phyloP scores from a whole-genome alignment of 2,888 invertebrate species.

The Deilephila porcellus region DNA sequence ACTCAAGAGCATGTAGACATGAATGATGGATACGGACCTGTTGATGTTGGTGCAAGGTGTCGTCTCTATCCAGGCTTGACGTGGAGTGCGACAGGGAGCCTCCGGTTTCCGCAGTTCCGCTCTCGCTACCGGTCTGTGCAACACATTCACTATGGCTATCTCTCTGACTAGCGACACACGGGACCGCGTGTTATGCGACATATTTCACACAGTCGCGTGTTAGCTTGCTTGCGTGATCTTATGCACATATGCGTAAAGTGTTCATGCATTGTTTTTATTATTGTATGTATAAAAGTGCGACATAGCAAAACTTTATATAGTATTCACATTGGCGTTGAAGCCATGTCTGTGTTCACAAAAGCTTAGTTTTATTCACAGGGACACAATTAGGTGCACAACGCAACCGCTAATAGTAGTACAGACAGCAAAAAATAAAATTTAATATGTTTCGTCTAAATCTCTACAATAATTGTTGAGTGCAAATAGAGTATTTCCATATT shows the following conservation, averaged over 20 bases:
- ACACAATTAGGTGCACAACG: too few species aligned
- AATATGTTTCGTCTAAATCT: too few species aligned
- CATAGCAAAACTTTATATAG: neutral
- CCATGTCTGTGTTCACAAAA: neutral
- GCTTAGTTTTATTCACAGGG: too few species aligned
- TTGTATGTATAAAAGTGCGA: neutral
- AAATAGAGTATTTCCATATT: too few species aligned
- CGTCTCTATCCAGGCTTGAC: slow-evolving; percentile 95
- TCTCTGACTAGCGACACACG: slow-evolving; percentile 36
- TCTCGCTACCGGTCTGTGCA: slow-evolving; percentile 81
- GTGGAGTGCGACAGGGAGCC: slow-evolving; percentile 91
- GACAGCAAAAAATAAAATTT: too few species aligned
- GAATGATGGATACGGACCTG: slow-evolving; percentile 70
- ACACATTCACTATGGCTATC: slow-evolving; percentile 58
- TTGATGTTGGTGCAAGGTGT: slow-evolving; percentile 83
- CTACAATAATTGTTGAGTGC: too few species aligned
- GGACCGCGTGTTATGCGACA: neutral
- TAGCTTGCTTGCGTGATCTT: neutral
- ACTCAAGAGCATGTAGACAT: neutral
- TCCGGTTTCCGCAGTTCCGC: slow-evolving; percentile 86
- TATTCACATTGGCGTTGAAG: neutral
- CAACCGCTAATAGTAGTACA: too few species aligned
- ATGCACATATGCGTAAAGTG: neutral
- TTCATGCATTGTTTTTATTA: neutral
- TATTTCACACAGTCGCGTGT: neutral